Conservation (phyloP, 2,888 invertebrate genomes). For the Augiades crinisus region DNA sequence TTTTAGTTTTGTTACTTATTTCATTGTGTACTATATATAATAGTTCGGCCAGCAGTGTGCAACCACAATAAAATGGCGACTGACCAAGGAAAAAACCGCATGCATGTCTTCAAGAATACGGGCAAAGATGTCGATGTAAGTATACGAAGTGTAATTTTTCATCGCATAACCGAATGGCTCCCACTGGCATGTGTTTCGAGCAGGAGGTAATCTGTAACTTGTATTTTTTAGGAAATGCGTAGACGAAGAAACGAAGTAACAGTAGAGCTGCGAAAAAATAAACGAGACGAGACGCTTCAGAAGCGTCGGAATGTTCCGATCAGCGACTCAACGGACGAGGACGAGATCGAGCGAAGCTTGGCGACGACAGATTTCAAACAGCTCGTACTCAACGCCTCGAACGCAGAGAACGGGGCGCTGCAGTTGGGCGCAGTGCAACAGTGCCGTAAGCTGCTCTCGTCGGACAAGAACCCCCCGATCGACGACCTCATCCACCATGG, state of each 20-base stretch:
- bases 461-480: slow-evolving; percentile 99
- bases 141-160: slow-evolving; percentile 44
- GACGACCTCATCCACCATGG: slow-evolving; percentile 96
- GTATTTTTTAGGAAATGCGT: slow-evolving; percentile 92
- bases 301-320: slow-evolving; percentile 97
- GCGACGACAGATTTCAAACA: slow-evolving; percentile 88
- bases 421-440: slow-evolving; percentile 97
- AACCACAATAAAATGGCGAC: slow-evolving; percentile 87
- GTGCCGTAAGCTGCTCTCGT: slow-evolving; percentile 96
- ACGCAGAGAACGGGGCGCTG: slow-evolving; percentile 88
- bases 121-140: slow-evolving; percentile 99
- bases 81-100: slow-evolving; percentile 90
- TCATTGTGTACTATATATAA: slow-evolving; percentile 66
- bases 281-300: slow-evolving; percentile 97
- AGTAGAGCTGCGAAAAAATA: slow-evolving; percentile 98
- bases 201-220: slow-evolving; percentile 28
- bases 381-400: slow-evolving; percentile 93
- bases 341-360: slow-evolving; percentile 86
- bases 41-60: slow-evolving; percentile 48
- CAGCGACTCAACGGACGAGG: slow-evolving; percentile 91
- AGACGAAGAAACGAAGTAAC: slow-evolving; percentile 98
- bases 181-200: not conserved
- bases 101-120: slow-evolving; percentile 98
- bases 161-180: not conserved
- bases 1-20: slow-evolving; percentile 72